Base-by-base conservation (phyloP, 2,888 invertebrate genomes). In the Sphaeridia pumilis region DNA sequence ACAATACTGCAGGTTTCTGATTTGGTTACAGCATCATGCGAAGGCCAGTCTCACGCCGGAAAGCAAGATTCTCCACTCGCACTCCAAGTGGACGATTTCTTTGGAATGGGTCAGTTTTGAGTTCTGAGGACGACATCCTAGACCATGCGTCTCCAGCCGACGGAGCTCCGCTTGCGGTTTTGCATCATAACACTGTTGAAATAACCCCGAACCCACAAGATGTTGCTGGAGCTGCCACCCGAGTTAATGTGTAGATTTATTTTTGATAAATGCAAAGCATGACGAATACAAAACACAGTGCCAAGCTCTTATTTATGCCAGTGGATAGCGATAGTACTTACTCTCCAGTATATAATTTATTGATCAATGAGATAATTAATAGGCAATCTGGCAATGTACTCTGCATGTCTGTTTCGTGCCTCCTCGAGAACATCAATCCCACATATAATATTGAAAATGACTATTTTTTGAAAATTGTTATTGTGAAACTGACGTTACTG, bases 21-120 rank as follows among this genome's bases (percentile, higher is more conserved):
- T 44, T 25, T 5, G 17, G 22, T 28, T 49, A 12, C 49, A 64
- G 64, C 50, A 52, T 59, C 52, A 54, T 61, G 43, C 45, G 64
- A 41, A 61, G 60, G 41, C 64, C 64, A 34, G 59, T 64, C 21
- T 54, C 58, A 24, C 55, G 59, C 45, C 54, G 61, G 42, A 52
- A 61, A 46, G 55, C 58, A 38, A 52, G 61, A 26, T 55, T 60
- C 22, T 49, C 46, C 1, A 60, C 58, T 7, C 59, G 59, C 51
- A 59, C 60, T 17, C 52, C 54, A 35, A 46, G 51, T 21, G 41
- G 50, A 44, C 41, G 49, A n/a, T 47, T 48, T 35, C 53, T 46
- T 28, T 58, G 46, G 35, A 52, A 20, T 44, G 54, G 56, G 27
- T 59, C 61, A 22, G 50, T 49, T 10, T 58, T 59, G 20, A 60